Percentiles rank a stretch among this genome's conserved stretches.
These are phyloP conservation scores for Agriopis aurantiaria DNA, from an alignment of 2,888 invertebrate genomes.

Conservation along the genomic window DNA sequence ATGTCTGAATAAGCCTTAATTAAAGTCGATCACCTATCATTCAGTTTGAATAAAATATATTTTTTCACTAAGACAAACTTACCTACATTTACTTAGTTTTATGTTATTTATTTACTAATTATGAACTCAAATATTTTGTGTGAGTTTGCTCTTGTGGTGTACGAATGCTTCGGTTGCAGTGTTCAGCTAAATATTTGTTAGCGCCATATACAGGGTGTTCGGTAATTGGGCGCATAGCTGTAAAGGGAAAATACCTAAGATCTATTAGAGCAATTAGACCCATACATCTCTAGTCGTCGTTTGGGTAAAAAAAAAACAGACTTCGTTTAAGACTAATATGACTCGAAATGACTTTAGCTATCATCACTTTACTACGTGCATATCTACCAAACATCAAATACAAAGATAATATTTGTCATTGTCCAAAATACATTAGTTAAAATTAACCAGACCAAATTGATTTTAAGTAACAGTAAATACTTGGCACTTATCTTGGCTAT, in stretches of 20 bases:
- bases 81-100: slow-evolving; percentile 6
- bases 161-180: background rate
- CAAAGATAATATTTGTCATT: too few species aligned
- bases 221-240: too few species aligned
- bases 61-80: slow-evolving; percentile 3
- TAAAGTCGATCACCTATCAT: background rate
- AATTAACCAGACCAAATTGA: background rate
- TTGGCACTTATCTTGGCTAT: background rate
- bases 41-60: background rate
- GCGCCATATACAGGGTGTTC: background rate
- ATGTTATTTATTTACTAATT: slow-evolving; percentile 14
- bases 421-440: too few species aligned
- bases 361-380: too few species aligned
- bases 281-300: too few species aligned
- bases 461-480: background rate
- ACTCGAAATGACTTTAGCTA: too few species aligned
- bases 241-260: too few species aligned
- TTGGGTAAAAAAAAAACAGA: too few species aligned
- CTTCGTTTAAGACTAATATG: too few species aligned
- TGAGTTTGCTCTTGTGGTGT: slow-evolving; percentile 3
- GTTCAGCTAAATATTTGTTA: background rate
- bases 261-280: too few species aligned
- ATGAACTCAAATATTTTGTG: slow-evolving; percentile 5
- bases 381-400: too few species aligned
- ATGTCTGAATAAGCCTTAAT: too few species aligned